A percentile compares a stretch with the other conserved stretches of the same genome.
phyloP scores from a whole-genome alignment of 23 tunicate species.

The Styela plicata region DNA sequence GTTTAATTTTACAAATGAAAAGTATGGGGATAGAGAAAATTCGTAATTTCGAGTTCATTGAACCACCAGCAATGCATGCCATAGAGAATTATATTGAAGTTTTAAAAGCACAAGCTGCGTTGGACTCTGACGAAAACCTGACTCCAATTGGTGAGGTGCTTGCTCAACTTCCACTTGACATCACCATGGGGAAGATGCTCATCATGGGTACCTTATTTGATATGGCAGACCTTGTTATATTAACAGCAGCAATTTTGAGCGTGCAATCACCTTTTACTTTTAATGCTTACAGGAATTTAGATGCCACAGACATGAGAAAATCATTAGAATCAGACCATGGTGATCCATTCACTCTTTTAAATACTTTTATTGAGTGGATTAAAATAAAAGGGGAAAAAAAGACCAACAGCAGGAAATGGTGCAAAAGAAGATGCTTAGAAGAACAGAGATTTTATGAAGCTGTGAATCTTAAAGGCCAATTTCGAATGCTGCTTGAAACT shows the following conservation, averaged over 20 bases:
- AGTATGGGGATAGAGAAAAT: constrained; percentile 78
- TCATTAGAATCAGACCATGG: constrained; percentile 92
- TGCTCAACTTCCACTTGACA: constrained; percentile 93
- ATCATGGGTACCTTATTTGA: constrained; percentile 97
- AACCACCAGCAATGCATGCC: constrained; percentile 77
- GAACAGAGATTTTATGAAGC: constrained; percentile 98
- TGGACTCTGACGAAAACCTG: constrained; percentile 64
- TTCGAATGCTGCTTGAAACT: constrained; percentile 56
- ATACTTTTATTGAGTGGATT: constrained; percentile 94
- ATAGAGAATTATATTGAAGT: constrained; percentile 74
- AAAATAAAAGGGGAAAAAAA: constrained; percentile 71
- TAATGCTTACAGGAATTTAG: constrained; percentile 85
- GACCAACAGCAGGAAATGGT: constrained; percentile 80
- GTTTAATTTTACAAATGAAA: constrained; percentile 94
- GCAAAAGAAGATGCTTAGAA: constrained; percentile 88
- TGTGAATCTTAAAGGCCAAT: constrained; percentile 86
- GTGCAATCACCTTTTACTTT: constrained; percentile 94
- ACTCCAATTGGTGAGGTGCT: constrained; percentile 92
- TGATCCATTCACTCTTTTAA: constrained; percentile 86
- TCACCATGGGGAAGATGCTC: constrained; percentile 87
- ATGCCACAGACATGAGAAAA: constrained; percentile 66
- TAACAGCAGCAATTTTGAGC: constrained; percentile 75
- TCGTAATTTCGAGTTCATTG: constrained; percentile 80
- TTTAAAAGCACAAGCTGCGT: constrained; percentile 76
- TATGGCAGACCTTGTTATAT: constrained; percentile 79